Evolutionary conservation across 2,113 vertebrate species (phyloP).

Genomic region (Mus pahari): DNA sequence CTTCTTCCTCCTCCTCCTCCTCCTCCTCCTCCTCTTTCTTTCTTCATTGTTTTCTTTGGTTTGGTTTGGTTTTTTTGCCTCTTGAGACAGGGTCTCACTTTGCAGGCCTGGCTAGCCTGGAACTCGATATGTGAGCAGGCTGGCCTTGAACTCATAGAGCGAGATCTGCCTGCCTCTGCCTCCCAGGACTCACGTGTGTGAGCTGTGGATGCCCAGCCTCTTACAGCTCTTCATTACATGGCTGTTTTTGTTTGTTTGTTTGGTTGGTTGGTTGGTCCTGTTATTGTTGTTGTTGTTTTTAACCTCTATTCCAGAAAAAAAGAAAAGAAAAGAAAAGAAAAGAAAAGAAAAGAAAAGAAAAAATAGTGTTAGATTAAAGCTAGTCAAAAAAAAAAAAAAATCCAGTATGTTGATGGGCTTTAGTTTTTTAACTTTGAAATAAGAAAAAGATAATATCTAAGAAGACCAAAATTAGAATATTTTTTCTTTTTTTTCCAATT

Average conservation of each 20-base stretch:
- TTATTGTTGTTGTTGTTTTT: background rate
- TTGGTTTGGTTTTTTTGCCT: background rate
- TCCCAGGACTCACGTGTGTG: background rate
- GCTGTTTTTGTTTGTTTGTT: too few relatives aligned
- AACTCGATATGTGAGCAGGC: background rate
- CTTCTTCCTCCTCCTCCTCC: background rate
- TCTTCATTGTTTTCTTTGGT: background rate
- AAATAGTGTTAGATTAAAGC: background rate
- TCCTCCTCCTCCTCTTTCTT: background rate
- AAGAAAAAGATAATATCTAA: conserved; percentile 30
- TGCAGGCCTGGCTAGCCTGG: background rate
- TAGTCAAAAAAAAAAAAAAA: conserved; percentile 63
- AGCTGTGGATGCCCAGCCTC: background rate
- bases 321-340: background rate
- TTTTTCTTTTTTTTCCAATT: too few relatives aligned
- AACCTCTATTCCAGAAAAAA: conserved; percentile 38
- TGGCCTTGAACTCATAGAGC: background rate
- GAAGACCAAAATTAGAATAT: background rate
- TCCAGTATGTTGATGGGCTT: background rate
- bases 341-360: background rate
- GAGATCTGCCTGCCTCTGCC: background rate
- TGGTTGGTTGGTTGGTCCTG: too few relatives aligned
- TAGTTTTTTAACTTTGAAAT: conserved; percentile 30
- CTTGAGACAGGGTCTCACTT: background rate
- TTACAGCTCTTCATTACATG: conserved; percentile 36